Base-by-base conservation (phyloP, 1,140 invertebrate genomes). In the Aphidius gifuensis region DNA sequence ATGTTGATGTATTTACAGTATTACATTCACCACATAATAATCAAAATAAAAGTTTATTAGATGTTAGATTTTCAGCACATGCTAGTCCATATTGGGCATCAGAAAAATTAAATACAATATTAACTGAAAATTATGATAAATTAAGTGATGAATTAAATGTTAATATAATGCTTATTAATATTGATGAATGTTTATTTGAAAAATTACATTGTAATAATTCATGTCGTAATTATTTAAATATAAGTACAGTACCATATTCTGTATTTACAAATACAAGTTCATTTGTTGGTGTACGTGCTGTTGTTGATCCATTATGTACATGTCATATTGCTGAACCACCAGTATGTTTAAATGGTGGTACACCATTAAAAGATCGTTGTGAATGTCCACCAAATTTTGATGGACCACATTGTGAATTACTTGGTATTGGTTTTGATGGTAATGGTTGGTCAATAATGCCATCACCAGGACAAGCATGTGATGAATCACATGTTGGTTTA, bases 1-100 rank as follows among this genome's bases (percentile, higher is more conserved):
- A 97, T 78, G 90, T 98, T 5, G 94, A 97, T 73, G 87, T 98
- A 0, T 96, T 98, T 68, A 96, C 94, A 1, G 91, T 97, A 0
- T 82, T 92, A 5, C 85, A 85, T 66, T 88, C 89, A 5, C 83
- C 84, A 0, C 84, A 84, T 39, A 76, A 84, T 4, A 86, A 87
- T 21, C 4, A 42, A 60, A 85, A 87, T 51, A 83, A 79, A 23
- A 82, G 79, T 5, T 71, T 84, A 0, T 71, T 93, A 44, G 94
- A 98, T 74, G 89, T 97, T 0, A 81, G 94, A 65, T 98, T 92
- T 76, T 91, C 94, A 1, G 94, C 92, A 0, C 94, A 97, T 75
- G 92, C 91, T 0, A 96, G 93, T 1, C 94, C 94, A 0, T 96
- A 95, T 74, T 94, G 94, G 71, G 85, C 88, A 1, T 82, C 92